Base-by-base conservation (phyloP, 2,797 vertebrate species). In the Salarias fasciatus region DNA sequence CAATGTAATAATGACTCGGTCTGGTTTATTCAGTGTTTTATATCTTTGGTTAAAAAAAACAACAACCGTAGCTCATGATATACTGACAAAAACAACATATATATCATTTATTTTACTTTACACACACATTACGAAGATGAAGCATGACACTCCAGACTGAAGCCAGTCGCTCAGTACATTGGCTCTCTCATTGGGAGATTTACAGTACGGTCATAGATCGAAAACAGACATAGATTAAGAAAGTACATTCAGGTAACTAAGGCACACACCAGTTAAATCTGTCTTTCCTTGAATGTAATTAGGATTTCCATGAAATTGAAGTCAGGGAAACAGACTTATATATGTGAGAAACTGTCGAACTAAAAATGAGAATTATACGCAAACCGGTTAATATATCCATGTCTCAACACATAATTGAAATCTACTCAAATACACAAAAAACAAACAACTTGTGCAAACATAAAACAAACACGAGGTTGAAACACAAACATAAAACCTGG, bases 261-360 rank as follows among this genome's bases (percentile, higher is more conserved):
- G 85, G 85, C 85, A 88, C 84, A 84, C 56, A 66, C 45, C 50
- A 69, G 73, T 83, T 80, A 64, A 31, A 56, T 30, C 63, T 59
- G 69, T 60, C 44, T 28, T 61, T 42, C 66, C 52, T 71, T 54
- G 7, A 43, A 64, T 33, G 53, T 18, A 57, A 28, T 3, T 13
- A 38, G 58, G 41, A 75, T 40, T 29, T 18, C 65, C 18, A 59
- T 5, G 55, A 49, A 24, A 66, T 45, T 43, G 35, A 53, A 68
- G 31, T 14, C 33, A 40, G 8, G 53, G 59, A 60, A 50, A 73
- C 28, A 50, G 33, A 11, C 14, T n/a, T 47, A 10, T 11, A 10
- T 11, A 14, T 49, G 11, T 47, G 31, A 45, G 12, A 24, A 48
- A 18, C 28, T 47, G 8, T 51, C 41, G 4, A 11, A 37, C 40